phyloP scores from a whole-genome alignment of 2,888 invertebrate genomes.

The Nymphalis urticae region DNA sequence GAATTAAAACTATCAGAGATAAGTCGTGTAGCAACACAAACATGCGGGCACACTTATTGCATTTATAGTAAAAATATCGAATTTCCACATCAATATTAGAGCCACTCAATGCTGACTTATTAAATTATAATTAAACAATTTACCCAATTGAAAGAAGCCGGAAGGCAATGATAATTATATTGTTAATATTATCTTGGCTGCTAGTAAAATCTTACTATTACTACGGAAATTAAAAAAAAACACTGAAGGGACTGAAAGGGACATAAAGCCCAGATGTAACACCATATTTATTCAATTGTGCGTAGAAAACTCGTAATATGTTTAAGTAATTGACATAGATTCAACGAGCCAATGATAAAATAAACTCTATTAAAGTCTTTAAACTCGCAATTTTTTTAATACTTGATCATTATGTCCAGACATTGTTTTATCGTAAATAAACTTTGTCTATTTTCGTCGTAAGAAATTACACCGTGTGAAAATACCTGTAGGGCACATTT shows the following conservation, averaged over 20 bases:
- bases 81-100: constrained; percentile 9
- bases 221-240: too few relatives aligned
- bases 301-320: too few relatives aligned
- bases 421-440: constrained; percentile 28
- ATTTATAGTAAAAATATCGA: constrained; percentile 32
- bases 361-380: constrained; percentile 4
- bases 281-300: too few relatives aligned
- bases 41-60: constrained; percentile 47
- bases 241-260: too few relatives aligned
- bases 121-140: not conserved
- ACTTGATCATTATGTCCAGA: constrained; percentile 15
- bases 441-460: constrained; percentile 27
- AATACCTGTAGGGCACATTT: constrained; percentile 43
- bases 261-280: too few relatives aligned
- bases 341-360: too few relatives aligned
- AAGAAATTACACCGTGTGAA: constrained; percentile 37
- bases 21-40: constrained; percentile 44
- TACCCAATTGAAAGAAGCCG: too few relatives aligned
- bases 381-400: constrained; percentile 20
- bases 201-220: too few relatives aligned
- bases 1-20: constrained; percentile 53
- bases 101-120: not conserved
- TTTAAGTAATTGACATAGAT: too few relatives aligned
- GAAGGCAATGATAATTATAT: too few relatives aligned
- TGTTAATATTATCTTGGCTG: too few relatives aligned